Evolutionary conservation across 2,113 vertebrate species (phyloP).

Genomic region (Ictidomys tridecemlineatus): DNA sequence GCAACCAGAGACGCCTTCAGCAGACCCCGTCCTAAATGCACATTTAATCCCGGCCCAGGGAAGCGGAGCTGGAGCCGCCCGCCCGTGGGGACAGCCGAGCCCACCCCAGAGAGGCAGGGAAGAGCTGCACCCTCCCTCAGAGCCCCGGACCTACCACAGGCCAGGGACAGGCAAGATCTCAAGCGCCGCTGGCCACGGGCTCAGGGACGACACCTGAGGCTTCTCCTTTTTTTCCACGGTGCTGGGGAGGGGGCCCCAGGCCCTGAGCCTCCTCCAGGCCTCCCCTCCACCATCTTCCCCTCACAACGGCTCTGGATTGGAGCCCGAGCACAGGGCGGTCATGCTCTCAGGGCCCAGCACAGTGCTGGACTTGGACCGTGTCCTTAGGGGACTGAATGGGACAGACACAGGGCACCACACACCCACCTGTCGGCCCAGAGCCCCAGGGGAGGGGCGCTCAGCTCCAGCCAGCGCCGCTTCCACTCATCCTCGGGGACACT

Average conservation of each 20-base stretch:
- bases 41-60: not conserved
- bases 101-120: not conserved
- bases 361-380: not conserved
- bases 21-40: not conserved
- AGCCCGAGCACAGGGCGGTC: not conserved
- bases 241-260: not conserved
- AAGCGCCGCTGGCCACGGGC: not conserved
- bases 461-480: fast-evolving
- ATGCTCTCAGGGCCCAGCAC: not conserved
- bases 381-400: not conserved
- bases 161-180: fast-evolving
- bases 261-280: too few relatives aligned
- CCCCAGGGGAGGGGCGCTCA: fast-evolving
- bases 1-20: conserved; percentile 15
- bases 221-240: too few relatives aligned
- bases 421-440: not conserved
- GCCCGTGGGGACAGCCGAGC: not conserved
- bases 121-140: fast-evolving
- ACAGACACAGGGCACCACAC: too few relatives aligned
- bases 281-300: fast-evolving
- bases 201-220: fast-evolving
- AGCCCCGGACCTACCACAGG: not conserved
- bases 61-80: not conserved
- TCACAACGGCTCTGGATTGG: fast-evolving
- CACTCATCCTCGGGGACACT: fast-evolving